A percentile compares a stretch with the other conserved stretches of the same genome.
Evolutionary conservation across 2,113 vertebrate genomes (phyloP).

Genomic region (Ascaphus truei): DNA sequence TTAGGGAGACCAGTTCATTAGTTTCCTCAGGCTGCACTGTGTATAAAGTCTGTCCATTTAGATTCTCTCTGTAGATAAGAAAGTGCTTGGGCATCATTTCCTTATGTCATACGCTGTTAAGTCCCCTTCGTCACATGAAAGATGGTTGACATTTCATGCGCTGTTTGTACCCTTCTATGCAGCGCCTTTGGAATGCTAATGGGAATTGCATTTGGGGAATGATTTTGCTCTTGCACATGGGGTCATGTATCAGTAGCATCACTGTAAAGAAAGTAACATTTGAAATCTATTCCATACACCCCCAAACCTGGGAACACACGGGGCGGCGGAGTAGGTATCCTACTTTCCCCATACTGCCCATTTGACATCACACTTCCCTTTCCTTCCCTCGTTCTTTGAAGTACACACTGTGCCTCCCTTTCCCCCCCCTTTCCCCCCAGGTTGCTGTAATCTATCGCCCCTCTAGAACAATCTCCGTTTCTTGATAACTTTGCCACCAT

Average conservation of each 20-base stretch:
- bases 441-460: too few relatives aligned
- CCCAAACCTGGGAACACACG: too few relatives aligned
- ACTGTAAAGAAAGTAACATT: neutral
- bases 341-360: too few relatives aligned
- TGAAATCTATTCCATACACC: neutral
- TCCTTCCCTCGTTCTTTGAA: too few relatives aligned
- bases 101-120: conserved; percentile 21
- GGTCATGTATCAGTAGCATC: neutral
- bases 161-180: neutral
- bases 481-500: too few relatives aligned
- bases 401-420: too few relatives aligned
- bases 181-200: conserved; percentile 18
- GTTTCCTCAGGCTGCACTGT: conserved; percentile 24
- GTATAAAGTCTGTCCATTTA: conserved; percentile 34
- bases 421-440: too few relatives aligned
- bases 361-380: too few relatives aligned
- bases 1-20: conserved; percentile 36
- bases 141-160: conserved; percentile 20
- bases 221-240: neutral
- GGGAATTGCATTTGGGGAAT: neutral
- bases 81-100: conserved; percentile 34
- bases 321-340: too few relatives aligned
- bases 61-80: conserved; percentile 35
- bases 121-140: conserved; percentile 11
- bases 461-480: too few relatives aligned